A percentile compares a stretch with the other conserved stretches of the same genome.
Evolutionary conservation across 1,140 invertebrate species (phyloP).

Genomic region (Rhynchophorus ferrugineus): DNA sequence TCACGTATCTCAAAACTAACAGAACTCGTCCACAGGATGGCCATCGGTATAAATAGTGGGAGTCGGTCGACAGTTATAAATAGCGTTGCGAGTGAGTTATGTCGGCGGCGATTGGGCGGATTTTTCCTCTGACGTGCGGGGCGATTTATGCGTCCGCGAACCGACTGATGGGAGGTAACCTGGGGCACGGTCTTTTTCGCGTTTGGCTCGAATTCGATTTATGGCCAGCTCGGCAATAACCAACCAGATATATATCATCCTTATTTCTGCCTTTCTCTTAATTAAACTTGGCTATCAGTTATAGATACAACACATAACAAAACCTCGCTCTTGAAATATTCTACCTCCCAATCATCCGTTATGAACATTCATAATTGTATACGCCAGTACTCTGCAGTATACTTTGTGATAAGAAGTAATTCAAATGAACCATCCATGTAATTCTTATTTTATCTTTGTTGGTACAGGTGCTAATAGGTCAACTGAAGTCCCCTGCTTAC

Average conservation of each 20-base stretch:
- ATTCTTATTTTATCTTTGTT: no score
- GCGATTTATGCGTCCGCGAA: constrained; percentile 19
- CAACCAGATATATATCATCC: not conserved
- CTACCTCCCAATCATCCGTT: no score
- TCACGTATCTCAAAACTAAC: constrained; percentile 4
- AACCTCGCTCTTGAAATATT: no score
- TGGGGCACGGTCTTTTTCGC: not conserved
- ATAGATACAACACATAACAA: no score
- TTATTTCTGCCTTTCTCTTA: not conserved
- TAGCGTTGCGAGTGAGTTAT: constrained; percentile 16
- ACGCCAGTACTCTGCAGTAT: no score
- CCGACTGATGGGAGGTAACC: constrained; percentile 19
- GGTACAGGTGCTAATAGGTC: no score
- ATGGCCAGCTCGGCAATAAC: not conserved
- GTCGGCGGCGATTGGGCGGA: constrained; percentile 14
- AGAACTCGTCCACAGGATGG: constrained; percentile 2
- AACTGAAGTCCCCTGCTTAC: no score
- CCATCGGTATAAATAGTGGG: constrained; percentile 16
- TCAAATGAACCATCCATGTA: no score
- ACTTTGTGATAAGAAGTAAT: no score
- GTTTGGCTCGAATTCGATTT: not conserved
- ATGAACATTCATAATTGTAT: no score
- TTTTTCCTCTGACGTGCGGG: constrained; percentile 9
- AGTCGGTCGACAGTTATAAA: constrained; percentile 15
- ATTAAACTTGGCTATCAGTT: not conserved